Percentiles rank a stretch among this genome's conserved stretches.
These are phyloP conservation scores for Candoia aspera DNA, from an alignment of 2,113 vertebrate genomes.

Conservation along the genomic window DNA sequence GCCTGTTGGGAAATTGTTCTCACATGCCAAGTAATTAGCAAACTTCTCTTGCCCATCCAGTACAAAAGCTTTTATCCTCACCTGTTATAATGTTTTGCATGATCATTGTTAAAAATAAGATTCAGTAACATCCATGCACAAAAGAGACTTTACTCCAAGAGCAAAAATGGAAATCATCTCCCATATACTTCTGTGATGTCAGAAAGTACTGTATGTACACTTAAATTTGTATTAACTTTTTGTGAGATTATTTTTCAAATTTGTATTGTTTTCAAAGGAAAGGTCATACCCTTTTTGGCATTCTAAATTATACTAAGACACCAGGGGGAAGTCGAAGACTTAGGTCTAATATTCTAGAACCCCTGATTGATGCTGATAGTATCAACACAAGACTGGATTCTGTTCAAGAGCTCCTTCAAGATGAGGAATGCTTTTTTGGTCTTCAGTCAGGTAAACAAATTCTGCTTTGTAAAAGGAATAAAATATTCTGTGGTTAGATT, in stretches of 20 bases:
- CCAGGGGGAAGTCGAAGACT: slow-evolving; percentile 89
- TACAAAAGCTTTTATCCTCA: too few relatives aligned
- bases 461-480: slow-evolving; percentile 28
- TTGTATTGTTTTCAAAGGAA: slow-evolving; percentile 78
- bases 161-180: too few relatives aligned
- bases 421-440: slow-evolving; percentile 91
- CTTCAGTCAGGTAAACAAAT: slow-evolving; percentile 83
- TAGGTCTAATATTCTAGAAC: slow-evolving; percentile 93
- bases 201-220: slow-evolving; percentile 17
- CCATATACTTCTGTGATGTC: too few relatives aligned
- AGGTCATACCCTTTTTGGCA: slow-evolving; percentile 87
- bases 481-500: neutral
- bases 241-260: slow-evolving; percentile 31
- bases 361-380: slow-evolving; percentile 85
- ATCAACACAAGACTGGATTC: slow-evolving; percentile 90
- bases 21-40: too few relatives aligned
- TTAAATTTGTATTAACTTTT: slow-evolving; percentile 28
- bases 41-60: too few relatives aligned
- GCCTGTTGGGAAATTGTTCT: too few relatives aligned
- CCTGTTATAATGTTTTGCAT: too few relatives aligned
- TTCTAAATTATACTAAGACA: slow-evolving; percentile 94
- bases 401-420: slow-evolving; percentile 89
- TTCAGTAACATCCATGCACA: too few relatives aligned
- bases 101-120: too few relatives aligned
- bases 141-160: too few relatives aligned